phyloP scores from a whole-genome alignment of 2,888 invertebrate species.

The Digitonthophagus gazella region DNA sequence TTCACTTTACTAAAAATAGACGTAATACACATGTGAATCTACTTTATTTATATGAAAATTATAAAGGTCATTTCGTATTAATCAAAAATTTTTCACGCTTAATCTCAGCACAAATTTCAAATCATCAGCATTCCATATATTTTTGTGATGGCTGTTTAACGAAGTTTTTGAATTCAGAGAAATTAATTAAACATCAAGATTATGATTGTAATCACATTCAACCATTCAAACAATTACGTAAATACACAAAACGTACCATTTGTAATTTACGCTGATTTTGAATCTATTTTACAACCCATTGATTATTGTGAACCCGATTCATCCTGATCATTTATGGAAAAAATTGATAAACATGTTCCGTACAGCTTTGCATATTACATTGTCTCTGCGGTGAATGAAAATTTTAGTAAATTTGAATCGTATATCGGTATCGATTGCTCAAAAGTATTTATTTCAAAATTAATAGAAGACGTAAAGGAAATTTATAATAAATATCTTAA shows the following conservation, averaged over 20 bases:
- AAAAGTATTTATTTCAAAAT: constrained; percentile 14
- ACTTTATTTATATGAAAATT: not conserved
- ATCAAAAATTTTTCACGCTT: not conserved
- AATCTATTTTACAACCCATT: not conserved
- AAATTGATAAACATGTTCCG: too few species aligned
- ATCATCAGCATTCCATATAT: not conserved
- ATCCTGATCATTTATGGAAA: too few species aligned
- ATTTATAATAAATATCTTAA: constrained; percentile 19
- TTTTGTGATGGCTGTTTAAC: too few species aligned
- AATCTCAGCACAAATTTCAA: not conserved
- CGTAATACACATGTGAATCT: not conserved
- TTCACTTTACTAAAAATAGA: not conserved
- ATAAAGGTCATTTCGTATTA: not conserved
- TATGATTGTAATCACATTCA: not conserved
- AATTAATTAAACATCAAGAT: too few species aligned
- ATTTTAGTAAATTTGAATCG: constrained; percentile 19
- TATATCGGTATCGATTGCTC: constrained; percentile 18
- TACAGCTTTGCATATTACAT: too few species aligned
- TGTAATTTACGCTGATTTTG: not conserved
- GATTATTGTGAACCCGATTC: not conserved
- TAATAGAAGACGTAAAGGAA: constrained; percentile 9
- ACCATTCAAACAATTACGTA: not conserved
- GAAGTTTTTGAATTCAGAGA: too few species aligned
- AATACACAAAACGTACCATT: not conserved
- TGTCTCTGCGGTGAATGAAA: constrained; percentile 13